Conservation (phyloP, 2,113 vertebrate genomes). For the Lichenostomus cassidix region DNA sequence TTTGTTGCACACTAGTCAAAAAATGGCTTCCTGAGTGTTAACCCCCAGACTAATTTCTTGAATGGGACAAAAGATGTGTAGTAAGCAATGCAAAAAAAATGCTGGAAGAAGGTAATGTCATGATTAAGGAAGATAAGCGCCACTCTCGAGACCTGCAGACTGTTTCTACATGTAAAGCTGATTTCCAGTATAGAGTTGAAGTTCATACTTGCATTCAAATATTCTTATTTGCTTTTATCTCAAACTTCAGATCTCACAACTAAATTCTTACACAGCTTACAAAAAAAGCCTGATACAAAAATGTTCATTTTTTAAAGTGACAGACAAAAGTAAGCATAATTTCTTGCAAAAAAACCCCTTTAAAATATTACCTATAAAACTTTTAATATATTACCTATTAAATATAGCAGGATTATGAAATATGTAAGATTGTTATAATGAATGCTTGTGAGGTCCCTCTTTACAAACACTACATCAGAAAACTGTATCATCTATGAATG, state of each 20-base stretch:
- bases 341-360: background rate
- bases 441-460: background rate
- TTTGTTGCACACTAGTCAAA: background rate
- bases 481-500: background rate
- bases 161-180: background rate
- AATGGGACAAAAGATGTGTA: background rate
- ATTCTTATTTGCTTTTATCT: background rate
- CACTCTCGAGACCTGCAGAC: background rate
- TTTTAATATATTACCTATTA: background rate
- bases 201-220: background rate
- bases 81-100: background rate
- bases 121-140: background rate
- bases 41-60: background rate
- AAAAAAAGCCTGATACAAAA: background rate
- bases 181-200: background rate
- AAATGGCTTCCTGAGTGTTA: background rate
- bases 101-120: background rate
- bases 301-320: background rate
- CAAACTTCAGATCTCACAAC: background rate
- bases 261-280: background rate
- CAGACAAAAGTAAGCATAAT: background rate
- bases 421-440: background rate
- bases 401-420: background rate
- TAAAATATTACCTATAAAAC: background rate
- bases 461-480: background rate